Evolutionary conservation across 2,797 vertebrate species (phyloP), one percentile per base, ranked within the genome.

Genomic region (Chrysocyon brachyurus): DNA sequence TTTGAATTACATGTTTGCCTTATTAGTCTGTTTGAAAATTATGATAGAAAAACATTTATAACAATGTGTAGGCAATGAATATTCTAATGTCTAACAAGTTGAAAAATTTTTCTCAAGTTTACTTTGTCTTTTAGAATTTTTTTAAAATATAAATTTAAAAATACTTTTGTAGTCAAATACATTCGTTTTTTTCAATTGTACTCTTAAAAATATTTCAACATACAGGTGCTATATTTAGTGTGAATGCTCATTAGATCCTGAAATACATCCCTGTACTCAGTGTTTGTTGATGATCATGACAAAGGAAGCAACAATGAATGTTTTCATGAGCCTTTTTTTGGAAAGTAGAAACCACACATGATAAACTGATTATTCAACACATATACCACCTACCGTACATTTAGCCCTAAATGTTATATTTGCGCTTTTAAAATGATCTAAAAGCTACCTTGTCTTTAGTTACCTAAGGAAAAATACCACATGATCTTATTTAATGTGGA

Each of bases 51-150:
- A 26, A 73, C 86, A 78, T 64, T 66, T 52, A 16, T 16, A 64
- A 66, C 54, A 61, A 36, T 11, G 46, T 46, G 6, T 54, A 91
- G 33, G 0, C 46, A 92, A 68, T 70, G 75, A 91, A 63, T 46
- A 83, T 79, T 91, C 12, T 68, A 73, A 90, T 2, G 40, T 68
- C 73, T 56, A 54, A 90, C 14, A 96, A 22, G 22, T 70, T 64
- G 36, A n/a, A 78, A 17, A 28, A 63, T 90, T 94, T 91, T 84
- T 95, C 17, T 82, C 24, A 57, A 72, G 16, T 78, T 82, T 87
- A 49, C 31, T 68, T 75, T 64, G 10, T 24, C 46, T 90, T 72
- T 40, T 49, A 59, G 19, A 33, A 57, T 46, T 31, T 68, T 59
- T 87, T 46, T 21, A 26, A 61, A 91, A 54, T 68, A 33, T 0